Percentiles rank a stretch among this genome's conserved stretches.
These are phyloP conservation scores for Onychorhynchus coronatus DNA, from an alignment of 2,113 vertebrate species.

Conservation along the genomic window DNA sequence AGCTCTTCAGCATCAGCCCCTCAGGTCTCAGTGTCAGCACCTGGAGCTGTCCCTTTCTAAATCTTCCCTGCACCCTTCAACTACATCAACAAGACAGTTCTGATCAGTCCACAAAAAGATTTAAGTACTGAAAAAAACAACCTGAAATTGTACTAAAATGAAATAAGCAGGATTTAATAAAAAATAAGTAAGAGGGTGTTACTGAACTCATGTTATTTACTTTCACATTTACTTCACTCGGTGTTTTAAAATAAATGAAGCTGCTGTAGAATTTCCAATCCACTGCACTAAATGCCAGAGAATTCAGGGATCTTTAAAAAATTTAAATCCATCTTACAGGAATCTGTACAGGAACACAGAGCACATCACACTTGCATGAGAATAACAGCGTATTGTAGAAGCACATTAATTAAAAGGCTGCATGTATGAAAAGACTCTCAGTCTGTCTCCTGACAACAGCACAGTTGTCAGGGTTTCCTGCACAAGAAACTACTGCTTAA, in stretches of 20 bases:
- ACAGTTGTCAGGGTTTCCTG: background rate
- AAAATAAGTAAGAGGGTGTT: background rate
- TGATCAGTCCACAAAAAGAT: background rate
- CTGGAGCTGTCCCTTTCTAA: background rate
- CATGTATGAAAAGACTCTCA: background rate
- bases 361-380: background rate
- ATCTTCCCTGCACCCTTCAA: background rate
- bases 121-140: background rate
- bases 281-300: background rate
- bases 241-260: background rate
- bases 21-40: background rate
- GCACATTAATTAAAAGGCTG: conserved; percentile 15
- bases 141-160: background rate
- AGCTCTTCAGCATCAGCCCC: background rate
- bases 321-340: background rate
- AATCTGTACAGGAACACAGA: background rate
- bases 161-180: background rate
- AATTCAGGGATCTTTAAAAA: background rate
- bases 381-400: background rate
- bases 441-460: background rate
- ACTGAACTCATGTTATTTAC: background rate
- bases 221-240: background rate
- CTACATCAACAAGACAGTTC: background rate
- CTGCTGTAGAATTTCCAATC: background rate
- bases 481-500: background rate